Evolutionary conservation across 1,140 invertebrate species (phyloP), one percentile per base, ranked within the genome.

Genomic region (Achatina immaculata): DNA sequence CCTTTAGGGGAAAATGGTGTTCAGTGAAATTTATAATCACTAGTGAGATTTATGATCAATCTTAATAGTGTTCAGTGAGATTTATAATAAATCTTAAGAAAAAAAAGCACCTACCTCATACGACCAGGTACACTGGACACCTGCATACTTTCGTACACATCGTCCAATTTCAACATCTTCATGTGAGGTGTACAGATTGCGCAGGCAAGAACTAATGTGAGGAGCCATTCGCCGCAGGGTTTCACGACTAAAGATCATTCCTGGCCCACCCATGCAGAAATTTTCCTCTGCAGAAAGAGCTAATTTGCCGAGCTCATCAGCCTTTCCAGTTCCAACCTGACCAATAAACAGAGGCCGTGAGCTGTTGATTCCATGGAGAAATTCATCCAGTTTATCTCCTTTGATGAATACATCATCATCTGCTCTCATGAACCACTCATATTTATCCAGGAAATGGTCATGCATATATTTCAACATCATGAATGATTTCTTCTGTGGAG

Each of bases 181-280:
- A 92, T 99, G 98, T 0, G 95, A 96, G 0, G 98, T 98, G 88
- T 97, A 96, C 28, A 99, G 93, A 91, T 99, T 96, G 86, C 95
- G 94, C 43, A 99, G 91, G 89, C 98, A 99, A 74, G 88, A 85
- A 78, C 90, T 86, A n/a, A 93, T 85, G 85, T 98, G 84, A 95
- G 93, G 92, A 21, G 89, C 91, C 48, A 94, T 85, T 43, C 86
- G 74, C 51, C 88, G 82, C 31, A 94, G 84, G 3, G 93, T 93
- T 78, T 91, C 90, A 68, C 90, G 82, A 74, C 92, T 93, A 51
- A 94, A 91, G n/a, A 99, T 94, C 51, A 99, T 96, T 0, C 98
- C 98, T 0, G 98, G 97, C 0, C 98, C 98, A 62, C 98, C 98
- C 98, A 99, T 99, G 90, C 98, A 99, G 90, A 99, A 99, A 90